Evolutionary conservation across 2,113 vertebrate genomes (phyloP), one percentile per base, ranked within the genome.

Genomic region (Orcinus orca): DNA sequence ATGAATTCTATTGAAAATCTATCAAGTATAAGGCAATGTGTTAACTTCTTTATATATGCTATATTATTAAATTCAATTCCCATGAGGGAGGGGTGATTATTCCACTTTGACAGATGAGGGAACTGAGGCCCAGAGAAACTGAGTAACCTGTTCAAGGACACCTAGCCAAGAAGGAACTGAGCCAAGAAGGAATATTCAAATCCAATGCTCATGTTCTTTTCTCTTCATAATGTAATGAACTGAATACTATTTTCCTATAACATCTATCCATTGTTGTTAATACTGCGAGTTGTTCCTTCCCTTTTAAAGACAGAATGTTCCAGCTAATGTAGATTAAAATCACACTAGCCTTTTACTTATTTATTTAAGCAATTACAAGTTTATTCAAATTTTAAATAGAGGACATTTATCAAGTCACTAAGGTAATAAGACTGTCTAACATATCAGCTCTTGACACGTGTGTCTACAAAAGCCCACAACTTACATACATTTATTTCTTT

Each of bases 321-420:
- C 38, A 82, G 70, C 31, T 88, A 90, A 81, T 82, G 3, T 13
- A 84, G 17, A 71, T 85, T 85, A 80, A 93, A 95, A 87, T 68
- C 41, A 80, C 10, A 21, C 23, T 90, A 55, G 63, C n/a, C 4
- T 53, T 53, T 53, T 53, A 53, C 15, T 53, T 53, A 53, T 53
- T 53, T 53, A 53, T 53, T 53, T 53, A 97, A 96, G 83, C 77
- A 44, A 85, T 84, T 94, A 67, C 41, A 90, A 50, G 65, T 95
- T 88, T 81, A 95, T 92, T 95, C 85, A 62, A 47, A 95, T 95
- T 93, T 97, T 97, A 96, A 95, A 25, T 77, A 50, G 23, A 80
- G 13, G 17, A 68, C 87, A 71, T 88, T 96, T 93, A 97, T 95
- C 79, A 96, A 95, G 10, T 62, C 60, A 92, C 93, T 93, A 50